A percentile compares a stretch with the other conserved stretches of the same genome.
phyloP scores from a whole-genome alignment of 2,888 invertebrate genomes.

The Altica lythri region DNA sequence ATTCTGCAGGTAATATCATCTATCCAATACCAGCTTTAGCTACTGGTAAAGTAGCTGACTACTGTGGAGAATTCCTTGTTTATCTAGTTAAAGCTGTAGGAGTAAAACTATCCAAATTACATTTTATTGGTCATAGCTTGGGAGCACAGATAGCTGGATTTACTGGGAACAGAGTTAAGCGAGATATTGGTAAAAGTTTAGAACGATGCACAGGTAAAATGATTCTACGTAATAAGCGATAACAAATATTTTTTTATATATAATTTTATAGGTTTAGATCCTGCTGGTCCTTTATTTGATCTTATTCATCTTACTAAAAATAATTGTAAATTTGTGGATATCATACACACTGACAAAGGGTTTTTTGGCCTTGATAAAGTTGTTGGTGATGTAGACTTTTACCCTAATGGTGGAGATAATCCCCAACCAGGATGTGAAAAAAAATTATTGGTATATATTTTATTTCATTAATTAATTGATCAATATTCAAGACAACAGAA shows the following conservation, averaged over 20 bases:
- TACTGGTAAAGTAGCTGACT: background rate
- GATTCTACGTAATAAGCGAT: background rate
- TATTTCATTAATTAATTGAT: too few relatives aligned
- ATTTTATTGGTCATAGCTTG: slow-evolving; percentile 5
- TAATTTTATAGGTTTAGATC: slow-evolving; percentile 3
- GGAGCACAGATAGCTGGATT: slow-evolving; percentile 4
- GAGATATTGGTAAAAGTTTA: background rate
- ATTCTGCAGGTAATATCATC: background rate
- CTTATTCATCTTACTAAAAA: background rate
- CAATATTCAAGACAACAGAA: background rate
- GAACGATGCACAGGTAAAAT: too few relatives aligned
- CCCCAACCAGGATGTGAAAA: slow-evolving; percentile 6
- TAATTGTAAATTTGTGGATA: background rate
- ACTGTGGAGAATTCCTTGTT: background rate
- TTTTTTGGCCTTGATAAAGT: background rate
- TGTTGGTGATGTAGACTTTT: slow-evolving; percentile 4
- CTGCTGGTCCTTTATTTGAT: slow-evolving; percentile 2
- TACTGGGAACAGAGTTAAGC: background rate
- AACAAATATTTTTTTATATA: background rate
- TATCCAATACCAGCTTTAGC: background rate
- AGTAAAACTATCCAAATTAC: background rate
- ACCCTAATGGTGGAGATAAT: slow-evolving; percentile 1
- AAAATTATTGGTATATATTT: background rate
- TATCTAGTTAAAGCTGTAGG: background rate
- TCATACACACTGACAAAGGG: slow-evolving; percentile 1